Base-by-base conservation (phyloP, 2,888 invertebrate genomes). In the Lydus trimaculatus region DNA sequence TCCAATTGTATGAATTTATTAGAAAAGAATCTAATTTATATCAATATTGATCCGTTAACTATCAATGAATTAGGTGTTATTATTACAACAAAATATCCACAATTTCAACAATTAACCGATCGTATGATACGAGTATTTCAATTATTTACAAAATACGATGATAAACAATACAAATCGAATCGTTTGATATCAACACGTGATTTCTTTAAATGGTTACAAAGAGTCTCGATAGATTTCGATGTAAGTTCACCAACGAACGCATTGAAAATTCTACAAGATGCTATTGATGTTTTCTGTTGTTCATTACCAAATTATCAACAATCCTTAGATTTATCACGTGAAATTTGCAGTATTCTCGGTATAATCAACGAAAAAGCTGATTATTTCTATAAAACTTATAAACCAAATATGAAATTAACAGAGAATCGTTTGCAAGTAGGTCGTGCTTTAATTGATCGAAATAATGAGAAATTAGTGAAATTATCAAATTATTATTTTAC, bases 221-320 rank as follows among this genome's bases (percentile, higher is more conserved):
- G 98, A 80, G 90, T 95, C 6, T 88, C 91, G 13, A 85, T 89
- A 15, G 91, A 91, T 76, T 94, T 94, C 83, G 90, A 93, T 70
- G 90, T 94, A 0, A 89, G 92, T 0, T 93, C 92, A 70, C 88
- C 89, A 31, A 88, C 89, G 43, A 90, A 91, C 0, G 91, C 90
- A 5, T 82, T 92, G 13, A 91, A 90, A 81, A 90, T 95, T 0
- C 90, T 96, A 58, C 94, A 96, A 86, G 95, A 98, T 84, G 95
- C 96, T 0, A 89, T 96, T 25, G 97, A 98, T 81, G 92, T 97
- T 70, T 98, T 98, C 84, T 94, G 95, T 71, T 92, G 93, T 64
- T 93, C 94, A 28, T 88, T 94, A 31, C 85, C 92, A 0, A 89
- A 89, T n/a, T 85, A 88, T 75, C 90, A 87, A 66, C 87, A 90